Percentiles rank a stretch among this genome's conserved stretches.
Evolutionary conservation across 2,113 vertebrate genomes (phyloP).

Genomic region (Syngnathus floridae): DNA sequence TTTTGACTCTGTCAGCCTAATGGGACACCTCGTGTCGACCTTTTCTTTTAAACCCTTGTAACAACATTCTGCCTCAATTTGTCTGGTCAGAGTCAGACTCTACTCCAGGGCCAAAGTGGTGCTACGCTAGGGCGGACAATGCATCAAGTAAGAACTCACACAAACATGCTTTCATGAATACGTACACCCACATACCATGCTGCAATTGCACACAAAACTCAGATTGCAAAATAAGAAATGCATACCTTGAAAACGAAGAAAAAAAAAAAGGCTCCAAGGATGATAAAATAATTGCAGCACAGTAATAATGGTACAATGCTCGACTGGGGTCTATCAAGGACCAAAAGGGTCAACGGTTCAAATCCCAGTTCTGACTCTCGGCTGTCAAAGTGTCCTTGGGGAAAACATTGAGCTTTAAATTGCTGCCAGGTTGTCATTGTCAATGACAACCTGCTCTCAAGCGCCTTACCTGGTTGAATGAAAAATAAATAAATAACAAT

Average conservation of each 20-base stretch:
- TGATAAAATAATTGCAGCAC: not conserved
- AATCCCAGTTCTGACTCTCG: too few relatives aligned
- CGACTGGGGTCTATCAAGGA: too few relatives aligned
- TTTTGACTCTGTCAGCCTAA: constrained; percentile 59
- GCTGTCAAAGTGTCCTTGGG: too few relatives aligned
- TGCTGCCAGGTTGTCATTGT: too few relatives aligned
- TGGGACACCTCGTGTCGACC: constrained; percentile 49
- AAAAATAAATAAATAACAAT: too few relatives aligned
- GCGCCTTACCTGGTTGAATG: too few relatives aligned
- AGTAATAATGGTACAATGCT: not conserved
- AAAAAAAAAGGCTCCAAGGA: not conserved
- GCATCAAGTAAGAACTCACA: constrained; percentile 25
- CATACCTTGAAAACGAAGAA: constrained; percentile 14
- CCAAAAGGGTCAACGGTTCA: too few relatives aligned
- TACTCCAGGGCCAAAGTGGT: constrained; percentile 45
- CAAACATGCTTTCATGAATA: not conserved
- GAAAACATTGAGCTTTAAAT: too few relatives aligned
- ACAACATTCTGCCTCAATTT: constrained; percentile 39
- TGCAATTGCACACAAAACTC: constrained; percentile 20
- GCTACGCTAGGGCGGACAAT: constrained; percentile 36
- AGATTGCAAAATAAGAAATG: constrained; percentile 22
- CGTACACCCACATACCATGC: constrained; percentile 9
- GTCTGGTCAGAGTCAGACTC: constrained; percentile 37
- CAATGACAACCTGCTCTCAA: too few relatives aligned
- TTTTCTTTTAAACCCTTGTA: constrained; percentile 38